Evolutionary conservation across 1,140 invertebrate genomes (phyloP), one percentile per base, ranked within the genome.

Genomic region (Cydia pomonella): DNA sequence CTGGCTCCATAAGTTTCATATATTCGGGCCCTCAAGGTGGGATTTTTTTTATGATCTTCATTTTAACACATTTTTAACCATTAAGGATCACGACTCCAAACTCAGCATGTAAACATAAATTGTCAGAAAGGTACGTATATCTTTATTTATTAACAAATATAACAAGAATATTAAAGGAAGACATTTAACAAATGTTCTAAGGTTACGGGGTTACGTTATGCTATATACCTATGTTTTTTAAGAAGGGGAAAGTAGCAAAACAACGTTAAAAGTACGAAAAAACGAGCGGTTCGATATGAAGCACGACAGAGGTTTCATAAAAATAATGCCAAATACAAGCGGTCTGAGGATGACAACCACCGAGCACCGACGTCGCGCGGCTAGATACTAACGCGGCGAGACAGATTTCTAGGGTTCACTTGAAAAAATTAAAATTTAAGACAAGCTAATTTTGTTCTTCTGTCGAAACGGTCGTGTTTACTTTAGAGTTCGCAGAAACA

Each of bases 311-410:
- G 74, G 75, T 74, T 72, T 76, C 74, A 76, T 81, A 78, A 81
- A 80, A 76, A 84, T 84, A 82, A 88, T 80, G 83, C 72, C 81
- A 82, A 82, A 80, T 75, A 82, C 77, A 87, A 86, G 75, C 73
- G 84, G 80, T 82, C 87, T 91, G 86, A 83, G 87, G 78, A 87
- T 89, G 89, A 89, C 89, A 88, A 82, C 76, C 78, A 84, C 72
- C 75, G 82, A 87, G 72, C 76, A 75, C 72, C 62, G 72, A 74
- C 73, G 47, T 6, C 73, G 41, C 50, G 64, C 62, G 71, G 38
- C 62, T 64, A 21, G 69, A 77, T 66, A 25, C 74, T 25, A 72
- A 80, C 78, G 79, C 77, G 66, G 73, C 33, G 73, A 79, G 9
- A 3, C 33, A n/a, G 21, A 69, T 69, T 66, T 69, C 27, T 41